phyloP scores from a whole-genome alignment of 2,113 vertebrate genomes.

The Actenoides lindsayi region DNA sequence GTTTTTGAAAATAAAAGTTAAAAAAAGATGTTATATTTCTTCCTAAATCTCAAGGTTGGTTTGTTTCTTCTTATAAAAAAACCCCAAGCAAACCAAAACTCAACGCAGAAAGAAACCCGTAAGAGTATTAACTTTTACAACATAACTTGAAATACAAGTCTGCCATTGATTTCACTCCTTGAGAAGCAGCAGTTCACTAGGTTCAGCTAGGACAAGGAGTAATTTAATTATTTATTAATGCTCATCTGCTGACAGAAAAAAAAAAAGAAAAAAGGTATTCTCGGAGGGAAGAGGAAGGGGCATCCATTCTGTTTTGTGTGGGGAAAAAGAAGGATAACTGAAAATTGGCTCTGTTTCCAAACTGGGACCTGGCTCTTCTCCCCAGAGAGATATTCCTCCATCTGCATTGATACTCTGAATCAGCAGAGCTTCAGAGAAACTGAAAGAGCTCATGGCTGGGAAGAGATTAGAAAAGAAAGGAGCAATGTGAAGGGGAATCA shows the following conservation, averaged over 20 bases:
- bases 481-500: neutral
- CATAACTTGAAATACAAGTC: neutral
- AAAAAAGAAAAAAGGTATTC: neutral
- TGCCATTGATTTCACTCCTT: neutral
- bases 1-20: neutral
- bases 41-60: neutral
- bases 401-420: neutral
- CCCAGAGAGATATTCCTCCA: neutral
- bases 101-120: neutral
- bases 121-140: neutral
- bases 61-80: neutral
- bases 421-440: neutral
- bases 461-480: neutral
- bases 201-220: neutral
- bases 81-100: neutral
- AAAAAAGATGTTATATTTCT: neutral
- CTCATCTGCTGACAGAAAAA: neutral
- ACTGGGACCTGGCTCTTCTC: neutral
- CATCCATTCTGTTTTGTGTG: neutral
- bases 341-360: constrained; percentile 13
- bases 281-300: neutral
- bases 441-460: neutral
- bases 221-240: neutral
- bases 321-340: constrained; percentile 1
- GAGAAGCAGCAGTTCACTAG: neutral